Evolutionary conservation across 2,888 invertebrate species (phyloP), one percentile per base, ranked within the genome.

Genomic region (Aphidoletes aphidimyza): DNA sequence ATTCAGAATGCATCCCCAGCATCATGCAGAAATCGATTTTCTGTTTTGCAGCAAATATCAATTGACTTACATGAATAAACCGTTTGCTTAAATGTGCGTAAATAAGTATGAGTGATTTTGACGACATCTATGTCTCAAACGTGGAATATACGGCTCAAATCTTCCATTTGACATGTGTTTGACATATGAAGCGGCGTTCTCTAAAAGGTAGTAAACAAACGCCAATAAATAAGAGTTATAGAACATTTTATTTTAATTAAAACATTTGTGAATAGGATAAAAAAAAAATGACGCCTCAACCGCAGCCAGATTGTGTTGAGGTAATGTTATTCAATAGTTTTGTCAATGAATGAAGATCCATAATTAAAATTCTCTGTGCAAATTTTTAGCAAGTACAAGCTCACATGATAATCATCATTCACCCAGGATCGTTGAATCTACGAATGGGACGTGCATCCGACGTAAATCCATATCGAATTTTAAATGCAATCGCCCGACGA

Each of bases 381-480:
- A n/a, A n/a, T n/a, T 84, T 69, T 14, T 90, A 94, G 91, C 93
- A 94, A 89, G 93, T 94, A 86, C 94, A 94, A 87, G 94, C 95
- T 0, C 94, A 95, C 87, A 94, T 94, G 85, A 95, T 96, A 69
- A 94, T 98, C 85, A 94, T 98, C n/a, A 97, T 98, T 85, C 98
- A 98, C 88, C 98, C 98, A 30, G 98, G 98, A 9, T 98, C 98
- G 0, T 92, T 95, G 83, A 94, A 96, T 89, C 92, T 98, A 36
- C 92, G 97, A 86, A 95, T 98, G 88, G 98, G 98, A 0, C 91
- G 96, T 87, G 97, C 98, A 0, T 96, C 97, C 0, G 98, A 98
- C 89, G 91, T 96, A 2, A 93, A 95, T 88, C 98, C 98, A 14
- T 92, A 95, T 85, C 95, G 94, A 49, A 92, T 97, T 85, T 91